Evolutionary conservation across 2,113 vertebrate genomes (phyloP), one percentile per base, ranked within the genome.

Genomic region (Sigmodon hispidus): DNA sequence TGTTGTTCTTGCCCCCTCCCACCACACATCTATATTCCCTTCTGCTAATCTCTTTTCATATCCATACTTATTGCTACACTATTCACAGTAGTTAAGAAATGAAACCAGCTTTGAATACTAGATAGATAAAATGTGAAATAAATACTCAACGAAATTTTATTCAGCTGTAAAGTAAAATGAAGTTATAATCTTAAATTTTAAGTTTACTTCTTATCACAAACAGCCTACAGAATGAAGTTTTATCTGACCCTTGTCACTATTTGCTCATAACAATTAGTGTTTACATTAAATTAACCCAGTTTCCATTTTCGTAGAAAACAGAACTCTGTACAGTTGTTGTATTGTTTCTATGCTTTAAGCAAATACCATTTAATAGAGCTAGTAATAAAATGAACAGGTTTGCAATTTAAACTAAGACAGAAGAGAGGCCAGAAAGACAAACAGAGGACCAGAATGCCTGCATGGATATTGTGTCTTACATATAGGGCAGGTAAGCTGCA

Each of bases 291-390:
- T 89, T 76, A 90, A 63, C 72, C 45, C 13, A 73, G 36, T 61
- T 84, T 65, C 45, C 57, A 4, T 93, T 88, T 93, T 94, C 40
- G 75, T 88, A 79, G 70, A 92, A 92, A 36, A 24, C 7, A 69
- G 2, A 52, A 45, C 36, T 91, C 13, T 52, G 1, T 70, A 7
- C 63, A 52, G 34, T 40, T 87, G 11, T 45, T 1, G 40, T 50
- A 31, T 40, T 17, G 31, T n/a, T 70, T 40, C 61, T 93, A 4
- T 59, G 22, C 79, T 94, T 89, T 95, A 36, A 92, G 76, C 34
- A 87, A 61, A 43, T 77, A 67, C 52, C 40, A 76, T 91, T 88
- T 83, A 91, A 61, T 88, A 13, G 2, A 21, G 4, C 40, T 57
- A 83, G 1, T 48, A 93, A 73, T 77, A 34, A 65, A 84, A 57